Evolutionary conservation across 2,113 vertebrate species (phyloP).

Genomic region (Electrona antarctica): DNA sequence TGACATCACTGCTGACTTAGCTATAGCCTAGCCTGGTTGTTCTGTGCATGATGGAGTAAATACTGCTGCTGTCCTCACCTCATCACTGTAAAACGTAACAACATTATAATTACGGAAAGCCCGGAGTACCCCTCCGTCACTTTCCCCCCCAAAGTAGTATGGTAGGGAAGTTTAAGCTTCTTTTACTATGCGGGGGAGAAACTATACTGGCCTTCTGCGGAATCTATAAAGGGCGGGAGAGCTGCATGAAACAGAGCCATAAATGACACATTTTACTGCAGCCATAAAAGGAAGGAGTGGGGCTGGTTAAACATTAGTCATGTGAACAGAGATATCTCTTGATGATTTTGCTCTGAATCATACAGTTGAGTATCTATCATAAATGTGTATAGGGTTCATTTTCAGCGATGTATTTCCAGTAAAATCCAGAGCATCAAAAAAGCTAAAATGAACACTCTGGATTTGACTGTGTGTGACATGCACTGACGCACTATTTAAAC

Average conservation of each 20-base stretch:
- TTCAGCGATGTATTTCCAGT: too few species aligned
- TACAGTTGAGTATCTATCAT: neutral
- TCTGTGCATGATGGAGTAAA: constrained; percentile 3
- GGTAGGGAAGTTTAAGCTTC: neutral
- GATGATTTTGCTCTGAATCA: constrained; percentile 1
- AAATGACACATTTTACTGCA: constrained; percentile 65
- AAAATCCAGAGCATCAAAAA: too few species aligned
- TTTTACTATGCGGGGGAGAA: constrained; percentile 4
- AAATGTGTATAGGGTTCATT: neutral
- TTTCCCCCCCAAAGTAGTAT: constrained; percentile 5
- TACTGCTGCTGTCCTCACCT: neutral
- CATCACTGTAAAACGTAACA: neutral
- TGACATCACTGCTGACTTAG: constrained; percentile 53
- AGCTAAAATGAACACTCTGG: too few species aligned
- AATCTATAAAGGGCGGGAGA: constrained; percentile 33
- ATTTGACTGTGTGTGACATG: too few species aligned
- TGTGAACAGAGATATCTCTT: constrained; percentile 3
- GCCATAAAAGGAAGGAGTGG: constrained; percentile 76
- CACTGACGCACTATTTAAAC: too few species aligned
- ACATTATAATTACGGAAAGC: neutral
- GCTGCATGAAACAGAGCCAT: constrained; percentile 25
- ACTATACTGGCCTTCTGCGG: constrained; percentile 16
- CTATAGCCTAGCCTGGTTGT: neutral
- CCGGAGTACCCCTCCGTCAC: neutral
- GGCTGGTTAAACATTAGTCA: constrained; percentile 73